Evolutionary conservation across 1,140 invertebrate species (phyloP), one percentile per base, ranked within the genome.

Genomic region (Aplysia californica): DNA sequence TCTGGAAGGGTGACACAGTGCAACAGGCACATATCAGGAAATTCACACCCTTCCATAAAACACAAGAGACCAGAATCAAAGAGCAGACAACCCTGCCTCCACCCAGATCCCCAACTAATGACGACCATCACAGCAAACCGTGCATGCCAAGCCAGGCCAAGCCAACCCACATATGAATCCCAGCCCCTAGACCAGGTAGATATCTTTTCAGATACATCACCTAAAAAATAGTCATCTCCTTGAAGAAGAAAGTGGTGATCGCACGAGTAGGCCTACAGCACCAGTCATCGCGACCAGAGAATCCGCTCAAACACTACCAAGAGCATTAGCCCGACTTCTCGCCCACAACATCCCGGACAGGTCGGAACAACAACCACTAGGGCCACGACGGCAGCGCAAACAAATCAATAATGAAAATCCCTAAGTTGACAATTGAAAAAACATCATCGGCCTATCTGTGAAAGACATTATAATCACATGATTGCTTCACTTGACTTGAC

Each of bases 11-110:
- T 80, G 2, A 80, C 79, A 0, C 31, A 79, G 2, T 18, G 77
- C 10, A 80, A 78, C 56, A 29, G 72, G 5, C 77, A 61, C 69
- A 76, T 31, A 56, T 80, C 21, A 36, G 71, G 33, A 80, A 78
- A 56, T 77, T 77, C 59, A 74, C 72, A 21, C 79, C 76, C 2
- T 77, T 80, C 44, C 50, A 44, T 23, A 56, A 50, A 15, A 26
- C 4, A 23, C 0, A 5, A 23, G 10, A 6, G 4, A 18, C n/a
- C 18, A 4, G 23, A 33, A 26, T 36, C 67, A 23, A 23, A 50
- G 26, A 70, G 20, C 20, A 70, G 3, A 0, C 67, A 38, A 15
- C 21, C 36, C 36, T 39, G 35, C 0, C 36, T 33, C 18, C 36
- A 6, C 36, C 20, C 1, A 23, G 23, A 26, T 50, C n/a, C 23